These are phyloP conservation scores for Natator depressus DNA, from an alignment of 2,113 vertebrate genomes.

Conservation along the genomic window DNA sequence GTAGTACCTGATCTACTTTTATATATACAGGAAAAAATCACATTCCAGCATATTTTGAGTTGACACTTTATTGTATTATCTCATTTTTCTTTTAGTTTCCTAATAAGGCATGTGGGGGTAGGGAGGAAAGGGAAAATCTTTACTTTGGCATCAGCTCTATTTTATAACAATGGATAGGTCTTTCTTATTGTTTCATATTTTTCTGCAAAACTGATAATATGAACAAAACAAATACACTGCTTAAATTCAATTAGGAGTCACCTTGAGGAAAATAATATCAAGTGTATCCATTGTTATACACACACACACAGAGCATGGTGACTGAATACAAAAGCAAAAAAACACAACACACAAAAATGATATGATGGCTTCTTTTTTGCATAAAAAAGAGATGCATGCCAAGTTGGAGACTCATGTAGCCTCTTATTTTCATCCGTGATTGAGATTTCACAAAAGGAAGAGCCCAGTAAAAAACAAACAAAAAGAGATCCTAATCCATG, in stretches of 20 bases:
- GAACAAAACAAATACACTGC: not conserved
- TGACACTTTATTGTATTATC: not conserved
- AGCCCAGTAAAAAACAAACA: not conserved
- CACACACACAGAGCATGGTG: not conserved
- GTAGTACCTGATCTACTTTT: not conserved
- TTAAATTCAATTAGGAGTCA: not conserved
- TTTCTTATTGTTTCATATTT: not conserved
- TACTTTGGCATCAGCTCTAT: not conserved
- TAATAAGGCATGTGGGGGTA: not conserved
- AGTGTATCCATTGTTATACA: not conserved
- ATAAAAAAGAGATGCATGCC: not conserved
- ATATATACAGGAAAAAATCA: not conserved
- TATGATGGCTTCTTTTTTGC: not conserved
- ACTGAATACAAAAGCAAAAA: not conserved
- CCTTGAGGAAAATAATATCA: not conserved
- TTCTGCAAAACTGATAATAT: not conserved
- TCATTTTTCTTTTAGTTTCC: not conserved
- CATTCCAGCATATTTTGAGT: not conserved
- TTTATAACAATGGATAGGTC: not conserved
- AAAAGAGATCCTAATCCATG: not conserved
- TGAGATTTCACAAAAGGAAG: not conserved
- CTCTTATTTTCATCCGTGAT: not conserved
- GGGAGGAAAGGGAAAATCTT: not conserved
- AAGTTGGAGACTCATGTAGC: slow-evolving; percentile 10
- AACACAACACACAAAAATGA: not conserved